A percentile compares a stretch with the other conserved stretches of the same genome.
Conservation (phyloP, 2,797 vertebrate species). For the Peromyscus melanophrys region DNA sequence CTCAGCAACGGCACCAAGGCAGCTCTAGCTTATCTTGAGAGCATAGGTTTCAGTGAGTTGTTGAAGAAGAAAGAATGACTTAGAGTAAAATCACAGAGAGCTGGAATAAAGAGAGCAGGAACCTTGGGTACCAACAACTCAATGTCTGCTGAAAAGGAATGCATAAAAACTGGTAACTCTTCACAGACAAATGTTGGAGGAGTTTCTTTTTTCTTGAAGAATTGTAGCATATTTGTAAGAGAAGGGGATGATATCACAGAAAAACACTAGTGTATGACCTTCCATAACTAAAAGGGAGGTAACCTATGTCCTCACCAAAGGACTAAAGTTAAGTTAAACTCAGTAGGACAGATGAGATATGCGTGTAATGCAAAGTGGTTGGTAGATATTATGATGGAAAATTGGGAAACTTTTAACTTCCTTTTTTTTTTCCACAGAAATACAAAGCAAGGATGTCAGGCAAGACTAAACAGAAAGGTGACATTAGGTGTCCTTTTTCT, state of each 20-base stretch:
- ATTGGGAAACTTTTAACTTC: neutral
- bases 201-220: neutral
- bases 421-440: neutral
- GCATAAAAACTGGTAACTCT: neutral
- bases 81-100: neutral
- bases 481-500: neutral
- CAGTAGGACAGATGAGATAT: neutral
- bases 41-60: neutral
- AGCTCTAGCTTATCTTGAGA: neutral
- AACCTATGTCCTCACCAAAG: fast-evolving
- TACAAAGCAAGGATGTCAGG: neutral
- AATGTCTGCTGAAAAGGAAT: neutral
- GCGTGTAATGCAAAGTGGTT: neutral
- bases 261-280: neutral
- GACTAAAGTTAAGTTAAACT: neutral
- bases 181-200: neutral
- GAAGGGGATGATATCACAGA: neutral
- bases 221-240: neutral
- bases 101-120: neutral
- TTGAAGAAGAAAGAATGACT: neutral
- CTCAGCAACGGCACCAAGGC: neutral
- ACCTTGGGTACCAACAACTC: neutral
- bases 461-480: neutral
- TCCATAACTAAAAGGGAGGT: neutral
- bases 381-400: neutral